Base-by-base conservation (phyloP, 2,113 vertebrate genomes). In the Phyllostomus discolor region DNA sequence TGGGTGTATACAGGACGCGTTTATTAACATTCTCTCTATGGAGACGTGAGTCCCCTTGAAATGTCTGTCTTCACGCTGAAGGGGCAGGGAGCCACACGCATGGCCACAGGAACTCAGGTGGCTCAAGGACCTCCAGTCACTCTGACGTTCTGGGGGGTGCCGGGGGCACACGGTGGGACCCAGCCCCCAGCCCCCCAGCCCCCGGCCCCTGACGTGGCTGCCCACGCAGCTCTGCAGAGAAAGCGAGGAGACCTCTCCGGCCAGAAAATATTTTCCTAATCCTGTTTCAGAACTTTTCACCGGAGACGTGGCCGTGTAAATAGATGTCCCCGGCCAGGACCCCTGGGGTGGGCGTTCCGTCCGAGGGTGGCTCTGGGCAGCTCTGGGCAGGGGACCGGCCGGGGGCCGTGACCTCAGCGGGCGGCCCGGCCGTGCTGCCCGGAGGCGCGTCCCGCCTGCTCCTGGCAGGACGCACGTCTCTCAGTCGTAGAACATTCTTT, bases 61-160 rank as follows among this genome's bases (percentile, higher is more conserved):
- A 73, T 19, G 24, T 19, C 52, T 66, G 57, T 41, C 38, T 66
- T 57, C 10, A 15, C 43, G 72, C 69, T 66, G 17, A 86, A 96
- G 57, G 4, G 5, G 41, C 62, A 43, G 33, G 33, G 1, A 35
- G 17, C 67, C 28, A 5, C 4, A 15, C 0, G 12, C 2, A 10
- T 0, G 1, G 52, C 38, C 48, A 14, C 4, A 9, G 14, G 22
- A 9, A 26, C 26, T 52, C 35, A n/a, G 3, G 20, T 19, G 2
- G 2, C n/a, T 50, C 20, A 5, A 1, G 31, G 46, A 9, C 26
- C 43, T 31, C 19, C 15, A 4, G 72, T 7, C 33, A 11, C 2
- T 11, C 57, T 35, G 8, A 6, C 7, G 16, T n/a, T 4, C 35
- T 22, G 16, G 7, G 38, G 26, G 62, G 11, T 54, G 7, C 50